Evolutionary conservation across 2,888 invertebrate genomes (phyloP), one percentile per base, ranked within the genome.

Genomic region (Leptinotarsa rubiginosa): DNA sequence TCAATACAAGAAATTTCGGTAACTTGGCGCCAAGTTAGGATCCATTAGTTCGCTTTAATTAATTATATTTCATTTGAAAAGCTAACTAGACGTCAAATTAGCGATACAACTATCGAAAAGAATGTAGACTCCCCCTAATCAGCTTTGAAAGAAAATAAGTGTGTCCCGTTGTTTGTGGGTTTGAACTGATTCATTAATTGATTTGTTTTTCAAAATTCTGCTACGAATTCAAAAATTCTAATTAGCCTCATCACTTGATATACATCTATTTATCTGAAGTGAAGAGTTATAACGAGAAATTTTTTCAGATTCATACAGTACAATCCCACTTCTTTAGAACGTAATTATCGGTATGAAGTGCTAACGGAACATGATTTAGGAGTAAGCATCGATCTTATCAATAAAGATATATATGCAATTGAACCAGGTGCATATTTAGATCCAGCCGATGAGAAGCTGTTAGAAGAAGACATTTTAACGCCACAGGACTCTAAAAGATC

Each of bases 321-420:
- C 87, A 97, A 97, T 87, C 97, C 97, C 10, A 98, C 98, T 13
- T 96, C 97, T 4, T 89, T 99, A 79, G 99, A 99, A 87, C 93
- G 95, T 81, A 96, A 95, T 86, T 97, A 97, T 87, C 95, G 97
- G 82, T 98, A 97, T 89, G 99, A 99, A 90, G 95, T 99, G 10
- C 89, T 98, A 50, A 98, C 99, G 0, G 99, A 99, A 87, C 97
- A 97, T 86, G 99, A 99, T 89, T 90, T 99, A 75, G 99, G 99
- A 15, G 97, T 99, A 2, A 95, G 95, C 71, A 98, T 99, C 80
- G 99, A 99, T 88, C 90, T 99, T 77, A 98, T 99, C 82, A 97
- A 99, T 87, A 95, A 97, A 69, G 97, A 97, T 82, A 94, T 96
- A 49, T 99, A 98, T 87, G 94, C 94, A 78, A 92, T 95, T 3